Conservation (phyloP, 2,797 vertebrate species). For the Florisuga fusca region DNA sequence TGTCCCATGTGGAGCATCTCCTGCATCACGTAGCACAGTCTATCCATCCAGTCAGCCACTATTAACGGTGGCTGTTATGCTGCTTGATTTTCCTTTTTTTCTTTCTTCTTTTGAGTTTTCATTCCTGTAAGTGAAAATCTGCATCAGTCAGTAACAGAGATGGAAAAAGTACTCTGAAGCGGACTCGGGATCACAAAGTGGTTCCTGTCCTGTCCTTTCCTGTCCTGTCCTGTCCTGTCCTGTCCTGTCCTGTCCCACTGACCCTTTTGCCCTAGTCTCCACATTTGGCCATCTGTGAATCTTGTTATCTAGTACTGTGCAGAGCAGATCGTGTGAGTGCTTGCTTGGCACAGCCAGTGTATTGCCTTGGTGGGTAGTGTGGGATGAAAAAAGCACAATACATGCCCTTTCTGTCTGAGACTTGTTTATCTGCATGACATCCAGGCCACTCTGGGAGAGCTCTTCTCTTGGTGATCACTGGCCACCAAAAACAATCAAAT, state of each 20-base stretch:
- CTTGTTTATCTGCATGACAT: slow-evolving; percentile 34
- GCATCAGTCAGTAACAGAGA: neutral
- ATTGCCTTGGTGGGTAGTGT: neutral
- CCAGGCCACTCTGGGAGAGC: neutral
- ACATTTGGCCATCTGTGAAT: slow-evolving; percentile 19
- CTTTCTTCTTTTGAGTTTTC: neutral
- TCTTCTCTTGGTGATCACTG: slow-evolving; percentile 3
- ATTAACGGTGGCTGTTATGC: neutral
- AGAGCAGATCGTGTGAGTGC: neutral
- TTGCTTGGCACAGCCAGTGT: slow-evolving; percentile 22
- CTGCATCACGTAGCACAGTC: neutral
- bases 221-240: neutral
- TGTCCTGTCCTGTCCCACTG: neutral
- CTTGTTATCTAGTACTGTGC: slow-evolving; percentile 4
- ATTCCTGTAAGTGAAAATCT: neutral
- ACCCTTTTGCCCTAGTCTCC: neutral
- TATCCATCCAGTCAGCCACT: neutral
- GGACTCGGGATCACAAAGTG: neutral
- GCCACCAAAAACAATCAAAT: slow-evolving; percentile 43
- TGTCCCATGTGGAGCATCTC: neutral
- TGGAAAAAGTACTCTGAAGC: neutral
- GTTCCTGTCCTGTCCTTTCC: neutral
- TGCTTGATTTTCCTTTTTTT: neutral
- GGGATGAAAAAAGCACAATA: slow-evolving; percentile 50
- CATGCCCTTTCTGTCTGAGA: neutral